Base-by-base conservation (phyloP, 1,140 invertebrate species). In the Ips nitidus region DNA sequence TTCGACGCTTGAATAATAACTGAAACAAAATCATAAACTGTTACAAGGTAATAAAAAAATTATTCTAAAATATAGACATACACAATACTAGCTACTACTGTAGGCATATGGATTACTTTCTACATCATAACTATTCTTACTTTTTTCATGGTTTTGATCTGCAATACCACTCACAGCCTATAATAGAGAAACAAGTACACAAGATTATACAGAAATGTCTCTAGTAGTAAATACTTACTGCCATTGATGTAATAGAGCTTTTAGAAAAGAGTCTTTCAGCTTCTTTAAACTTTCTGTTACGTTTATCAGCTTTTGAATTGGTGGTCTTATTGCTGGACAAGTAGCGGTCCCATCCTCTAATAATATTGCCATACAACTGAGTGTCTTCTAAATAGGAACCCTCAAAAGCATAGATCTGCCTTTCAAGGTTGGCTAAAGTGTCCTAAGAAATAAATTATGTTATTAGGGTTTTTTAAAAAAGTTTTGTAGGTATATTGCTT, bases 371-470 rank as follows among this genome's bases (percentile, higher is more conserved):
- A 85, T 99, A 98, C 3, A 98, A 83, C 77, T 98, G 95, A 2
- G 98, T 99, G 76, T 99, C 98, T 84, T 99, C 97, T 71, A 99
- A 84, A 80, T 99, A 99, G 75, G 95, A 97, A 40, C 97, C 97
- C 85, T 99, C 98, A 83, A 99, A 99, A 39, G 96, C 97, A 85
- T 99, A 99, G 67, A 99, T 99, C 85, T 99, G 97, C 70, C 95
- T 83, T 84, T 99, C 98, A 66, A 99, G 84, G 82, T 94, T 97
- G 1, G 95, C 94, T 63, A 99, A 84, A 36, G 95, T 97, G 79
- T 99, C 97, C 94, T 98, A 76, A 67, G 75, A 75, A 65, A 41
- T 42, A 40, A 6, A 56, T 56, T 36, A 56, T 50, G 45, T 50
- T 8, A 22, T 22, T 50, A 22, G 22, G 22, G 22, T 22, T 22